Evolutionary conservation across 2,797 vertebrate species (phyloP), one percentile per base, ranked within the genome.

Genomic region (Lepilemur septentrionalis): DNA sequence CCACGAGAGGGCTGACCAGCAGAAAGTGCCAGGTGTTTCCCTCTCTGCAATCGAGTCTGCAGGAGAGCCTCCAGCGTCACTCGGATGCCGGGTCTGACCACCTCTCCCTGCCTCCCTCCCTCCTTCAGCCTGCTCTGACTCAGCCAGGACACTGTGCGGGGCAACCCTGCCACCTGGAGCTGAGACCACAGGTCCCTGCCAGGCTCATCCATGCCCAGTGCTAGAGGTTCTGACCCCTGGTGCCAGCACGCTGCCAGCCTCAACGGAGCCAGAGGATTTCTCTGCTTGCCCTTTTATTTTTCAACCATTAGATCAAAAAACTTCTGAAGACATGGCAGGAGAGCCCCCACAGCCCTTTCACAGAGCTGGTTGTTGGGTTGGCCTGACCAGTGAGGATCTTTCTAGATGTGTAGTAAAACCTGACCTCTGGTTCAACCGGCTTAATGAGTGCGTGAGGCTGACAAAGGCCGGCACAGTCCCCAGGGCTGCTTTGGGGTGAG

Each of bases 351-450:
- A 10, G 57, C 35, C 83, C 73, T 78, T 80, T 23, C 72, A 18
- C 73, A 70, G n/a, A 83, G 89, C 94, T 67, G 93, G 22, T 50
- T 96, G 80, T 73, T n/a, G 93, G 76, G 73, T 28, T 82, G 94
- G 96, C 95, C 98, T 73, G 80, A 94, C 93, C 97, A 93, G 76
- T 59, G 30, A 90, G 94, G 43, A 89, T 95, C 97, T 97, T 98
- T 96, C 97, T 95, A 97, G 95, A 46, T 70, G 50, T 94, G 98
- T 97, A 98, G 96, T 96, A 25, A 97, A 91, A 50, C 35, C 23
- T 97, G 97, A 98, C 98, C 98, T 97, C 67, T 43, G 59, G 83
- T 98, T 98, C 98, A 98, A 98, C 93, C 96, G 0, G 10, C 35
- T 97, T 96, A 98, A 92, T 95, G 97, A 98, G 94, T 94, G 23